Base-by-base conservation (phyloP, 2,797 vertebrate genomes). In the Chromobotia macracanthus region DNA sequence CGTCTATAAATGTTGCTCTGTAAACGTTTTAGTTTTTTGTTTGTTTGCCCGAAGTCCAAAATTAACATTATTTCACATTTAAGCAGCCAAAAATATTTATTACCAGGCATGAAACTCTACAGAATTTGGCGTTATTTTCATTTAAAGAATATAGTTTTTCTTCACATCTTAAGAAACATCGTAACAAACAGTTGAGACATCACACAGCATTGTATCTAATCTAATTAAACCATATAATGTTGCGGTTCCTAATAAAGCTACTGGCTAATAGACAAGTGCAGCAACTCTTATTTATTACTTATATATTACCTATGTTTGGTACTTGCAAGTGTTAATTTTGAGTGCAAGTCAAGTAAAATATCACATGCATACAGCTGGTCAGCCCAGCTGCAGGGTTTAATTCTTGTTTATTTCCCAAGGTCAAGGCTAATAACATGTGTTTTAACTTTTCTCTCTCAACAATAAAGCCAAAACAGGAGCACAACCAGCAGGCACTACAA, bases 401-500 rank as follows among this genome's bases (percentile, higher is more conserved):
- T 61, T n/a, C 66, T 51, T 19, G 44, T 9, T 44, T 35, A 67
- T 66, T 72, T 70, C 61, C 31, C 25, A 44, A 48, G 72, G 23
- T 75, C 51, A 51, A 28, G 18, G 77, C 68, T 63, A 75, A 63
- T 82, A 41, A 76, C 61, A 80, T 44, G 31, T 77, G 41, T 41
- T 79, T 75, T 76, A 53, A 60, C 66, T 60, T 80, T 44, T 61
- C 53, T 50, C 13, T n/a, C 46, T 38, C 19, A 1, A 69, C 71
- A 71, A 75, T 75, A 51, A 61, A 63, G 44, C 44, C 60, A 66
- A 63, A 68, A 28, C 13, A 60, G 65, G 28, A 66, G 67, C 51
- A 78, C 44, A 84, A 50, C 56, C 28, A 10, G 48, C 65, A 83
- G 63, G n/a, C 21, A 71, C 48, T 64, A 75, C 72, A 81, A 80